These are phyloP conservation scores for Ceraclea dissimilis DNA, from an alignment of 2,888 invertebrate genomes.

Conservation along the genomic window DNA sequence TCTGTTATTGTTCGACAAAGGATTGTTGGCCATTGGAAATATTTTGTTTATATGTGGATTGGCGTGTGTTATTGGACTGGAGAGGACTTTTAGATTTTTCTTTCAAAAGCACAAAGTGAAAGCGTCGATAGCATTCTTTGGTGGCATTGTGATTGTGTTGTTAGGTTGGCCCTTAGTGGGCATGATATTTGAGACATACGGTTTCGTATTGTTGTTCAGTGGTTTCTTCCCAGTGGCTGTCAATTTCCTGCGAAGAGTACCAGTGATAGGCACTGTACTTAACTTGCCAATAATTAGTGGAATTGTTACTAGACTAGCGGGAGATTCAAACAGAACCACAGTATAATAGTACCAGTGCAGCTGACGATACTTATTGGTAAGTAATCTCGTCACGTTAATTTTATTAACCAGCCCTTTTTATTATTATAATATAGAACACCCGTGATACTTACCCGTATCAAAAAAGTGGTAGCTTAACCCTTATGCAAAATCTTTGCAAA, in stretches of 20 bases:
- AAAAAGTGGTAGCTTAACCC: no score
- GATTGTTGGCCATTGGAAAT: constrained; percentile 97
- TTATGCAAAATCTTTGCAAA: no score
- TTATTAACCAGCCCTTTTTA: no score
- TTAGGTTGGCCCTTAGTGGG: constrained; percentile 95
- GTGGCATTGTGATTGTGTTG: constrained; percentile 86
- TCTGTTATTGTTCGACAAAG: constrained; percentile 91
- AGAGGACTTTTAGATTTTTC: constrained; percentile 93
- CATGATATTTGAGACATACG: constrained; percentile 94
- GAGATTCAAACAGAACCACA: constrained; percentile 74
- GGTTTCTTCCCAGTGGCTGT: constrained; percentile 96
- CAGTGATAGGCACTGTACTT: constrained; percentile 80
- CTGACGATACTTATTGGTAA: no score
- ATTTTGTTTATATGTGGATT: constrained; percentile 93
- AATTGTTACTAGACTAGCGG: constrained; percentile 73
- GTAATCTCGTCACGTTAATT: no score
- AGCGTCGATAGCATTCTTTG: constrained; percentile 84
- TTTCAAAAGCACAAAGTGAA: constrained; percentile 94
- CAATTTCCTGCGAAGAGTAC: constrained; percentile 89
- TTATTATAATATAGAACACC: no score
- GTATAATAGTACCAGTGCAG: constrained; percentile 50
- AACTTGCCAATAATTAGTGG: constrained; percentile 85
- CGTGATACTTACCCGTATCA: no score
- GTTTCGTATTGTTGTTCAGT: constrained; percentile 86
- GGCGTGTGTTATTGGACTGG: constrained; percentile 92